Evolutionary conservation across 2,113 vertebrate genomes (phyloP), one percentile per base, ranked within the genome.

Genomic region (Ellobius talpinus): DNA sequence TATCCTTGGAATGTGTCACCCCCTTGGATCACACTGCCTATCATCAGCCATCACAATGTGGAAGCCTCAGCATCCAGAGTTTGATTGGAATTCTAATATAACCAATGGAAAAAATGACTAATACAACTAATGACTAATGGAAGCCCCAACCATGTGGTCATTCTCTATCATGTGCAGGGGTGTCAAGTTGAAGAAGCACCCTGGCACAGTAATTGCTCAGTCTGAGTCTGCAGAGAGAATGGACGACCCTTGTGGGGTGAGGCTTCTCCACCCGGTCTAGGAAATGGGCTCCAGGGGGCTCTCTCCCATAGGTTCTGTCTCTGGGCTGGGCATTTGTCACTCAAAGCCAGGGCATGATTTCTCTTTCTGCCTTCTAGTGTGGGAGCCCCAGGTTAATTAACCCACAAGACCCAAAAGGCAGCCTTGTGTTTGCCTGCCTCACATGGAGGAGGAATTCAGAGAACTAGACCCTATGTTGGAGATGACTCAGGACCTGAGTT

Each of bases 341-440:
- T 92, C 77, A 36, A 55, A 78, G 42, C 52, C 79, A 74, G 72
- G 58, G 42, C 91, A n/a, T 47, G 65, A 76, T 96, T 95, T 96
- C 72, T 94, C 72, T 87, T 93, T 50, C n/a, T 50, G 52, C 5
- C n/a, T 70, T 50, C 8, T 17, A 73, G 31, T 7, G 8, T 7
- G 81, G 66, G 47, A 87, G 42, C 66, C 33, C 21, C 0, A 6
- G 39, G 52, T 95, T 77, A 73, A 86, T 68, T 72, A 91, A 86
- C 90, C 79, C 17, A 4, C 31, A 12, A 17, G 42, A 33, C 19
- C 2, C 29, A 47, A 42, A 19, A 79, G 55, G 7, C 12, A 63
- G 42, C 79, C 24, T 24, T 4, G 81, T 61, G 45, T 58, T 42
- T 14, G 13, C 55, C 47, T 36, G 45, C 65, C 66, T 96, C 26